phyloP scores from a whole-genome alignment of 2,888 invertebrate species.

The Blastobasis lacticolella region DNA sequence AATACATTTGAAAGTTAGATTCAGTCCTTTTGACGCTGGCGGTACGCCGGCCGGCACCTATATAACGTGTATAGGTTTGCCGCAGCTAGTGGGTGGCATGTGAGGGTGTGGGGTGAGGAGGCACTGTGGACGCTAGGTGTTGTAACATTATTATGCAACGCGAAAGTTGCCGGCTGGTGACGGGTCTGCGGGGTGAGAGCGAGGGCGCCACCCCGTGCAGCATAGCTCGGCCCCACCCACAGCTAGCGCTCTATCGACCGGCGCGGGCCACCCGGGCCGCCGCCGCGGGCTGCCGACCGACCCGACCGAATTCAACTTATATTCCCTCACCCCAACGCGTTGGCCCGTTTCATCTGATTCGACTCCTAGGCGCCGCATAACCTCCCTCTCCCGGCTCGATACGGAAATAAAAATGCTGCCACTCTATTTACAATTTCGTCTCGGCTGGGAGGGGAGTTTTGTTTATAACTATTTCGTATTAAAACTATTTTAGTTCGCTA shows the following conservation, averaged over 20 bases:
- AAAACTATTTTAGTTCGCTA: too few species aligned
- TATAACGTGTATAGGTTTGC: constrained; percentile 6
- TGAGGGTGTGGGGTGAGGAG: constrained; percentile 14
- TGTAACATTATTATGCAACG: constrained; percentile 51
- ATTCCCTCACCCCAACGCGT: constrained; percentile 18
- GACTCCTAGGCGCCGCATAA: constrained; percentile 25
- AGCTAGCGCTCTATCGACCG: constrained; percentile 66
- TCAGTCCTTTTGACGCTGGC: too few species aligned
- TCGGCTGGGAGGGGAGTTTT: too few species aligned
- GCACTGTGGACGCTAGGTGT: constrained; percentile 29
- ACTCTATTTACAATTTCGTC: not conserved
- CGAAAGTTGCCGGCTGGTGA: constrained; percentile 43
- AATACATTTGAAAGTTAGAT: too few species aligned
- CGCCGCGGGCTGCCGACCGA: constrained; percentile 39
- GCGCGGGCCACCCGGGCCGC: constrained; percentile 54
- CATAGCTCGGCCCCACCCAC: constrained; percentile 55
- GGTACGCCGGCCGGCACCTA: not conserved
- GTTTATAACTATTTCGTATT: too few species aligned
- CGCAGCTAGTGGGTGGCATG: constrained; percentile 10
- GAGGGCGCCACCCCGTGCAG: constrained; percentile 62
- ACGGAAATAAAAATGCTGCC: constrained; percentile 22
- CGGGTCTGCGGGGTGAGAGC: constrained; percentile 54
- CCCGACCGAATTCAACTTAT: constrained; percentile 33
- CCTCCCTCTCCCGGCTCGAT: constrained; percentile 17
- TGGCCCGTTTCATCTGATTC: constrained; percentile 29